Percentiles rank a stretch among this genome's conserved stretches.
Conservation (phyloP, 2,888 invertebrate genomes). For the Stenurella melanura region DNA sequence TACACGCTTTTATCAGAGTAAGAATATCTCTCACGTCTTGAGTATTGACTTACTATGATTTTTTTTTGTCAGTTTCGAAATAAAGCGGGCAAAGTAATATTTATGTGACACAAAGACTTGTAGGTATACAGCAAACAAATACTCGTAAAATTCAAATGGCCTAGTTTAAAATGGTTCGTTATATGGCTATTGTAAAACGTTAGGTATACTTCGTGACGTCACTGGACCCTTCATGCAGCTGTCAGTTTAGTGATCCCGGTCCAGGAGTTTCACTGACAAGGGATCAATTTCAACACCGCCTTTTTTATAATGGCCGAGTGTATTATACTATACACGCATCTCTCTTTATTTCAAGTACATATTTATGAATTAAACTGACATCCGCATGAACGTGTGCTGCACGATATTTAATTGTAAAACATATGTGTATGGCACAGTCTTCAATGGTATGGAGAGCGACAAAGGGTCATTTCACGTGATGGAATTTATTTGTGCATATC, state of each 20-base stretch:
- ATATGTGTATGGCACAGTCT: background rate
- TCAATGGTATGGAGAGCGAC: background rate
- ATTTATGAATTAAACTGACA: background rate
- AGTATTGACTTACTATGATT: no score
- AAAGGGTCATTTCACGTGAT: no score
- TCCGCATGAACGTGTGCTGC: background rate
- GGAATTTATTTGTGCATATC: background rate
- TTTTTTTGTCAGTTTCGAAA: background rate
- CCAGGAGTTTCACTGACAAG: conserved; percentile 60
- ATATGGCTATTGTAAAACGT: conserved; percentile 29
- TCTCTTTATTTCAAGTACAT: conserved; percentile 13
- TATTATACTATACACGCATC: conserved; percentile 14
- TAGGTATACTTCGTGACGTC: conserved; percentile 60
- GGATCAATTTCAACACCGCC: conserved; percentile 62
- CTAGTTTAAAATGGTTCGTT: conserved; percentile 40
- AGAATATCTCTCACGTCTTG: no score
- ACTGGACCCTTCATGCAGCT: conserved; percentile 56
- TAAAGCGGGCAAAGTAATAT: background rate
- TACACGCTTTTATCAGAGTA: no score
- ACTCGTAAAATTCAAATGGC: conserved; percentile 6
- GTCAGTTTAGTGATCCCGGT: conserved; percentile 56
- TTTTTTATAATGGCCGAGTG: conserved; percentile 64
- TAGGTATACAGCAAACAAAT: background rate
- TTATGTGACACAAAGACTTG: background rate
- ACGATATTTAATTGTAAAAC: background rate